Evolutionary conservation across 2,797 vertebrate genomes (phyloP).

Genomic region (Alexandromys oeconomus): DNA sequence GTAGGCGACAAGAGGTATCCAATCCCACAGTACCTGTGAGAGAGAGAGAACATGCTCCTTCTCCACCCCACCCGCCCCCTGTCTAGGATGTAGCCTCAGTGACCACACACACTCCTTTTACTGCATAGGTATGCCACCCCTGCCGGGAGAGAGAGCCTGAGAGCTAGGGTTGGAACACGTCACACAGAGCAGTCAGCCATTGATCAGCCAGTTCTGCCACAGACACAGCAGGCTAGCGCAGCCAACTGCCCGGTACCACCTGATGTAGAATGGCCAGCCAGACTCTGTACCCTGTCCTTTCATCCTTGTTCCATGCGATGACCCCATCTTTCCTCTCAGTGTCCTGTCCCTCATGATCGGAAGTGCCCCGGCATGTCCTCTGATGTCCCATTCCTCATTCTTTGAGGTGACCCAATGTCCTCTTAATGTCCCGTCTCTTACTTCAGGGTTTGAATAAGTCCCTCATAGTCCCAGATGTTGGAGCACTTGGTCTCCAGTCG

Average conservation of each 20-base stretch:
- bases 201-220: not conserved
- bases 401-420: not conserved
- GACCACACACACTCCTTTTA: not conserved
- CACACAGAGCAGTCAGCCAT: too few species aligned
- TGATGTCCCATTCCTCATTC: not conserved
- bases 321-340: not conserved
- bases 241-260: too few species aligned
- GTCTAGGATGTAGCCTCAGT: not conserved
- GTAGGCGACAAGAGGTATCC: not conserved
- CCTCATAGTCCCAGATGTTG: too few species aligned
- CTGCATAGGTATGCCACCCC: not conserved
- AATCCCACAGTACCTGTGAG: not conserved
- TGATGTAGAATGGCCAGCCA: too few species aligned
- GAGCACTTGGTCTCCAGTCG: not conserved
- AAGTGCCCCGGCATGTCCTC: not conserved
- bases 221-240: not conserved
- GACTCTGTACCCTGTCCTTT: too few species aligned
- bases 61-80: not conserved
- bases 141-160: not conserved
- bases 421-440: not conserved
- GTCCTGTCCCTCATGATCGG: not conserved
- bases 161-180: not conserved
- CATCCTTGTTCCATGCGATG: not conserved
- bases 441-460: not conserved
- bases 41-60: not conserved